A percentile compares a stretch with the other conserved stretches of the same genome.
These are phyloP conservation scores for Mugil cephalus DNA, from an alignment of 2,113 vertebrate genomes.

Conservation along the genomic window DNA sequence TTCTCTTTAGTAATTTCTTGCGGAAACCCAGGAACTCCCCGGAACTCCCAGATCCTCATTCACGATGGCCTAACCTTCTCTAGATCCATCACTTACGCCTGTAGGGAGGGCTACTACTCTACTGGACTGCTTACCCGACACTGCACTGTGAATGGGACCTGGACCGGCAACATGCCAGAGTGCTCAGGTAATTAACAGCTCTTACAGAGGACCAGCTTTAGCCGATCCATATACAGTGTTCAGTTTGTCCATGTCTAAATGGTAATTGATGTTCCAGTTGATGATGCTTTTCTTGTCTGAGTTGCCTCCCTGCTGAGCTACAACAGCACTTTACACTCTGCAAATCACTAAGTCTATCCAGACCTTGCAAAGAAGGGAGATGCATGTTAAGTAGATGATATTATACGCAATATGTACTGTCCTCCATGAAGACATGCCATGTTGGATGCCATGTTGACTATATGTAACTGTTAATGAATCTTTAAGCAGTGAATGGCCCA, in stretches of 20 bases:
- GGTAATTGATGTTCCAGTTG: neutral
- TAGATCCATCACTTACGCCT: constrained; percentile 93
- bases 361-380: neutral
- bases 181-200: constrained; percentile 86
- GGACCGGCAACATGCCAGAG: constrained; percentile 93
- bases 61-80: constrained; percentile 94
- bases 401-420: neutral
- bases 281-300: neutral
- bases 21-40: constrained; percentile 95
- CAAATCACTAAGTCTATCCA: neutral
- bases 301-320: neutral
- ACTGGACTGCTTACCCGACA: constrained; percentile 93
- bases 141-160: constrained; percentile 96
- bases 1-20: constrained; percentile 91
- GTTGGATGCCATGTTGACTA: neutral
- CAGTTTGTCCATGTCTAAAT: neutral
- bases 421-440: neutral
- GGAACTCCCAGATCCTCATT: constrained; percentile 89
- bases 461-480: neutral
- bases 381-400: neutral
- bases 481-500: neutral
- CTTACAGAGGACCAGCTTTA: neutral
- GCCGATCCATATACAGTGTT: neutral
- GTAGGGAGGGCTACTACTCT: constrained; percentile 94
- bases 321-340: neutral